These are phyloP conservation scores for Ornithoptera alexandrae DNA, from an alignment of 2,888 invertebrate genomes.

Conservation along the genomic window DNA sequence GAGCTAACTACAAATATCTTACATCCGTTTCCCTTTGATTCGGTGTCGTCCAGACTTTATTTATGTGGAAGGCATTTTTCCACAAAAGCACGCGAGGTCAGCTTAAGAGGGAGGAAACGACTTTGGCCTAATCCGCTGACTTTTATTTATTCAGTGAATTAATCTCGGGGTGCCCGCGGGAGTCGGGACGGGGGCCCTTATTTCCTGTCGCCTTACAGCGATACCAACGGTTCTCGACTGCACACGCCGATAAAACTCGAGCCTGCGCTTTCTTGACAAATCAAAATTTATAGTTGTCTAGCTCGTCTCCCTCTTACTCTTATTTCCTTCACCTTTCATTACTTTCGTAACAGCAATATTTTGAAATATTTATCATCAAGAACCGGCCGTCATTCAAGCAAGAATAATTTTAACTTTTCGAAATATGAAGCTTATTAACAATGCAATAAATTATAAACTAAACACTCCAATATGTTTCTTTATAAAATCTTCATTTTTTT, in stretches of 20 bases:
- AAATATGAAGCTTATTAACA: background rate
- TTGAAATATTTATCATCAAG: conserved; percentile 7
- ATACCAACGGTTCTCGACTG: conserved; percentile 63
- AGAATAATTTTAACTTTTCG: background rate
- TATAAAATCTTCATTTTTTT: too few relatives aligned
- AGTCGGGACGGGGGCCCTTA: conserved; percentile 65
- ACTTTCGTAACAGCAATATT: conserved; percentile 3
- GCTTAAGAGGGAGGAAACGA: conserved; percentile 77
- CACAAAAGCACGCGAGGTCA: conserved; percentile 78
- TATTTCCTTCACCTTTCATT: conserved; percentile 34
- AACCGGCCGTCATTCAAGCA: background rate
- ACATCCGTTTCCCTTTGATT: conserved; percentile 64
- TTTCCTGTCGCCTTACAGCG: conserved; percentile 58
- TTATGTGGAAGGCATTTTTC: conserved; percentile 75
- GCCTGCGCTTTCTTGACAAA: conserved; percentile 49
- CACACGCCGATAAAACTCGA: conserved; percentile 59
- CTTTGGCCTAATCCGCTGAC: conserved; percentile 79
- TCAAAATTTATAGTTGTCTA: conserved; percentile 51
- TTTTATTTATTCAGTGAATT: conserved; percentile 81
- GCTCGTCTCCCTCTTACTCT: conserved; percentile 35
- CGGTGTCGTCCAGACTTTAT: conserved; percentile 63
- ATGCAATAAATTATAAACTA: too few relatives aligned
- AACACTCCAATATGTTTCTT: too few relatives aligned
- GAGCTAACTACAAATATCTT: conserved; percentile 31
- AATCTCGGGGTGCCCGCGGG: conserved; percentile 66